Base-by-base conservation (phyloP, 1,140 invertebrate species). In the Heliothis virescens region DNA sequence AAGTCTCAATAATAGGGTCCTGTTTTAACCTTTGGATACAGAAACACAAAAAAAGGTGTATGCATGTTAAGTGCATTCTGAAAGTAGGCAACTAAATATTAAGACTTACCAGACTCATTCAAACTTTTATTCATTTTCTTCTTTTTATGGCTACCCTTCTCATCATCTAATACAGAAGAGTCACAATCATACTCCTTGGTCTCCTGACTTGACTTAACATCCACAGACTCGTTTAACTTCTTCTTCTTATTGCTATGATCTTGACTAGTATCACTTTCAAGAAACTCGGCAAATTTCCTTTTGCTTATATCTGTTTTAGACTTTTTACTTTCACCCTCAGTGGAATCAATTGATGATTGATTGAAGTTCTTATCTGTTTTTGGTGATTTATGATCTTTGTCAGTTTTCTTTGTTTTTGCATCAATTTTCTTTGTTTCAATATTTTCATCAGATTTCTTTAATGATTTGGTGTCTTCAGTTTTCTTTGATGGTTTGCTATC, bases 241-340 rank as follows among this genome's bases (percentile, higher is more conserved):
- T 89, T 67, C 77, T 82, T 79, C 80, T 87, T 29, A 81, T 62
- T 59, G 59, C 75, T 77, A 41, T 79, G 86, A 79, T 87, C 88
- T 80, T 86, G 82, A 78, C 79, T 88, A 55, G 86, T 80, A 80
- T 86, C 89, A 86, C 79, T 69, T n/a, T 86, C 86, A 78, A 92
- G 81, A 80, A 94, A 92, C 79, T 92, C 90, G 79, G 88, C 85
- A 71, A 94, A 92, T 71, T 93, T 88, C 78, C 87, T 88, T 76
- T 94, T 92, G 15, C 74, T 83, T 29, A 87, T 78, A 67, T 88
- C 81, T 47, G 91, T 91, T 53, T 75, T 41, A 15, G 89, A 85
- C 48, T 86, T 81, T 84, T 83, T 87, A 1, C 9, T 53, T 67
- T 67, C 63, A 26, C 65, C 53, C n/a, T 47, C 55, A n/a, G 50